Evolutionary conservation across 1,140 invertebrate species (phyloP).

Genomic region (Heliconius himera): DNA sequence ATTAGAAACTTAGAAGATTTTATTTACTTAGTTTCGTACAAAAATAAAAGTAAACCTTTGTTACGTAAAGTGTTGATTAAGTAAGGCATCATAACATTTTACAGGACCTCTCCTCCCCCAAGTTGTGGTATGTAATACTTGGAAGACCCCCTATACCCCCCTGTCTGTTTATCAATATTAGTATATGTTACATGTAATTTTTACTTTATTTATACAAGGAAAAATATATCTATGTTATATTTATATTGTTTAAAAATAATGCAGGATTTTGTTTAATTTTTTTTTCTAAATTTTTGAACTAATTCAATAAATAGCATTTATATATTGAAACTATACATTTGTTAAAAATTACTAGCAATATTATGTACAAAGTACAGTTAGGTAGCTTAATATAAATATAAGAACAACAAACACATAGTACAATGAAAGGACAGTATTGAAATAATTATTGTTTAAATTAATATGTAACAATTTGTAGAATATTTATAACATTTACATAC

Average conservation of each 20-base stretch:
- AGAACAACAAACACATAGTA: slow-evolving; percentile 2
- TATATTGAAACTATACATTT: neutral
- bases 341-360: neutral
- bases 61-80: too few relatives aligned
- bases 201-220: too few relatives aligned
- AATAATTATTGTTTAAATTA: neutral
- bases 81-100: too few relatives aligned
- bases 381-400: slow-evolving; percentile 1
- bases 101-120: too few relatives aligned
- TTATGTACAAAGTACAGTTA: slow-evolving; percentile 4
- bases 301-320: neutral
- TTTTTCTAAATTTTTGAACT: neutral
- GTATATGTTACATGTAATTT: too few relatives aligned
- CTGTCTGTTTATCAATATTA: too few relatives aligned
- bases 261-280: neutral
- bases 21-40: too few relatives aligned
- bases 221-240: too few relatives aligned
- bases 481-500: neutral
- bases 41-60: too few relatives aligned
- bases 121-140: too few relatives aligned
- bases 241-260: neutral
- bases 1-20: too few relatives aligned
- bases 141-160: too few relatives aligned
- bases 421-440: neutral
- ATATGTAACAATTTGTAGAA: neutral